phyloP scores from a whole-genome alignment of 2,888 invertebrate species.

The Acanthopleura granulata region DNA sequence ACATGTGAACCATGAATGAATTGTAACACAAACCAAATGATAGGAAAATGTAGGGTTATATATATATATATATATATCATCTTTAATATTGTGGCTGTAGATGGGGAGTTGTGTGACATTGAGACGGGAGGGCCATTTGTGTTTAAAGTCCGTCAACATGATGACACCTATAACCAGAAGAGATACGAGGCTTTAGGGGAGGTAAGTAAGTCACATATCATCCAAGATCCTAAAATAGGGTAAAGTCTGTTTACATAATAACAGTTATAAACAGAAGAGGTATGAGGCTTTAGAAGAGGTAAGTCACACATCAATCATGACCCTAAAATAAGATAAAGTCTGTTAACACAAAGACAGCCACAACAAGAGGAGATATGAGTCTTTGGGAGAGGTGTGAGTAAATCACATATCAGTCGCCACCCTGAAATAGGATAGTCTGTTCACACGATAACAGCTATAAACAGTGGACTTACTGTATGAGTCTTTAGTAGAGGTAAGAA shows the following conservation, averaged over 20 bases:
- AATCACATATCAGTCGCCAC: background rate
- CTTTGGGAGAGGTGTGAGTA: no score
- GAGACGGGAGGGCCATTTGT: constrained; percentile 75
- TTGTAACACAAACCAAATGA: no score
- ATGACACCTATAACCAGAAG: constrained; percentile 78
- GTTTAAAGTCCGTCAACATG: constrained; percentile 74
- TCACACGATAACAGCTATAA: background rate
- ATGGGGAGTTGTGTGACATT: constrained; percentile 77
- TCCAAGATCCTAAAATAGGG: background rate
- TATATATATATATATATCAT: no score
- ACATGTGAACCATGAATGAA: no score
- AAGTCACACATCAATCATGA: constrained; percentile 17
- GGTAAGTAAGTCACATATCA: constrained; percentile 63
- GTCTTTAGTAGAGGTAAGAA: no score
- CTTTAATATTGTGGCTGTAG: constrained; percentile 65
- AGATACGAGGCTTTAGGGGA: constrained; percentile 82
- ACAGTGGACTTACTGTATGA: no score
- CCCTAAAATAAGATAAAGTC: constrained; percentile 67
- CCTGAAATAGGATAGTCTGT: constrained; percentile 69
- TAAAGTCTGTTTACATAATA: constrained; percentile 73
- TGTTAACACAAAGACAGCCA: constrained; percentile 74
- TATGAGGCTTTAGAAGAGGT: constrained; percentile 82
- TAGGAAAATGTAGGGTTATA: no score
- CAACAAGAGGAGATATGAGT: constrained; percentile 81
- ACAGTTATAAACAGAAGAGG: constrained; percentile 79